Evolutionary conservation across 2,797 vertebrate genomes (phyloP), one percentile per base, ranked within the genome.

Genomic region (Furcifer pardalis): DNA sequence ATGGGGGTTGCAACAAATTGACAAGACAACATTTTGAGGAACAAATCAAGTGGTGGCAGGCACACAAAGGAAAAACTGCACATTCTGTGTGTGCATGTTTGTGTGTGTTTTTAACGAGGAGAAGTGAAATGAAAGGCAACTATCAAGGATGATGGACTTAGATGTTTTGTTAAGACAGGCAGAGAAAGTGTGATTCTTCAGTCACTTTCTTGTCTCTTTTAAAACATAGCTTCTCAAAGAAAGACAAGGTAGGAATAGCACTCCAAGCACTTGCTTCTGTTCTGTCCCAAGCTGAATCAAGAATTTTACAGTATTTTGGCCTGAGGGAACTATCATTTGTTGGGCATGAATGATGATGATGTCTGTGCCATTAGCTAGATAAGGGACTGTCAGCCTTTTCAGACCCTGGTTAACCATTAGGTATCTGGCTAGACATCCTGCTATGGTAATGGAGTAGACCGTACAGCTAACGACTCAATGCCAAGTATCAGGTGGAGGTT

Each of bases 1-100:
- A 12, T 12, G 19, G n/a, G 90, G 77, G 52, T 84, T 92, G 90
- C 93, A 92, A 94, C 86, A 90, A 92, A 93, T 86, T 92, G 91
- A 89, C 89, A 95, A 88, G 80, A 82, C 89, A 94, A 89, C 86
- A 93, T 91, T 90, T 68, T 86, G 84, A 74, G 89, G 88, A 90
- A 89, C 90, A 83, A 92, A 89, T 81, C 86, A 89, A 93, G 81
- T 73, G 46, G 83, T 77, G 88, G 87, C 83, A 92, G 84, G 85
- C 87, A 90, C 71, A 91, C 71, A 84, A 88, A 84, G 86, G 77
- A 80, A 89, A 92, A 92, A 92, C 90, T 76, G 87, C 30, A 8
- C 17, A n/a, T 7, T n/a, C 30, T 49, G 30, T 12, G 23, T 79
- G 68, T 78, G 40, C 46, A 23, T 68, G 79, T 35, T 40, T 91